These are phyloP conservation scores for Gymnorhina tibicen DNA, from an alignment of 2,113 vertebrate genomes.

Conservation along the genomic window DNA sequence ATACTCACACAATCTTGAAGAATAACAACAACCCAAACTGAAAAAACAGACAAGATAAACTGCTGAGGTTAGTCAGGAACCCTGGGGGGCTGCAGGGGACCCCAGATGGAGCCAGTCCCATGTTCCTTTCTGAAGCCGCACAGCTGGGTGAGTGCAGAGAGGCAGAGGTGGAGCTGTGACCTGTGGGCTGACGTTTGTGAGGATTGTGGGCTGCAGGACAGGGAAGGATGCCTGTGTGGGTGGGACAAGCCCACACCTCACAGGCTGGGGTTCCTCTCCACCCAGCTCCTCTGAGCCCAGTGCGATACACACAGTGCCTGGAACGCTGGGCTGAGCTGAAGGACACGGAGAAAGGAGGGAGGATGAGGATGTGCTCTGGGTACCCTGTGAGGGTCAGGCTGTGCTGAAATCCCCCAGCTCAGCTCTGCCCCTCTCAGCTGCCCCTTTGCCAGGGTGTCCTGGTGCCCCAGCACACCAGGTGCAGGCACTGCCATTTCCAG, in stretches of 20 bases:
- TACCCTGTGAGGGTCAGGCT: no score
- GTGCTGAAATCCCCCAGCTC: background rate
- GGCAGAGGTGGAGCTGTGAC: background rate
- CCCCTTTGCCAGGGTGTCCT: background rate
- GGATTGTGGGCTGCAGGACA: background rate
- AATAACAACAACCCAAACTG: background rate
- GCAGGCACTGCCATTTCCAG: background rate
- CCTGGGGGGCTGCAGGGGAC: background rate
- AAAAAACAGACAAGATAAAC: background rate
- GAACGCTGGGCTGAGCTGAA: background rate
- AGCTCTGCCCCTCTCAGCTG: background rate
- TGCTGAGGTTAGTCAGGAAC: background rate
- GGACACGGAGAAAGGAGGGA: fast-evolving
- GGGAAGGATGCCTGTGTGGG: background rate
- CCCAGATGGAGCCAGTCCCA: background rate
- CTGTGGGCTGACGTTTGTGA: fast-evolving
- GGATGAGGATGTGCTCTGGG: background rate
- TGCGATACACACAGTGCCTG: background rate
- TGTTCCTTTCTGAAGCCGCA: fast-evolving
- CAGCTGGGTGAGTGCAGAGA: background rate
- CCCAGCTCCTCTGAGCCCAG: background rate
- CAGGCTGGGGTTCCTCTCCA: background rate
- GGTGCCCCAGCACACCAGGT: background rate
- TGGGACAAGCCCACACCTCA: background rate
- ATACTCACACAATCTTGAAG: background rate